A percentile compares a stretch with the other conserved stretches of the same genome.
phyloP scores from a whole-genome alignment of 2,113 vertebrate genomes.

The Campylomormyrus numenius region DNA sequence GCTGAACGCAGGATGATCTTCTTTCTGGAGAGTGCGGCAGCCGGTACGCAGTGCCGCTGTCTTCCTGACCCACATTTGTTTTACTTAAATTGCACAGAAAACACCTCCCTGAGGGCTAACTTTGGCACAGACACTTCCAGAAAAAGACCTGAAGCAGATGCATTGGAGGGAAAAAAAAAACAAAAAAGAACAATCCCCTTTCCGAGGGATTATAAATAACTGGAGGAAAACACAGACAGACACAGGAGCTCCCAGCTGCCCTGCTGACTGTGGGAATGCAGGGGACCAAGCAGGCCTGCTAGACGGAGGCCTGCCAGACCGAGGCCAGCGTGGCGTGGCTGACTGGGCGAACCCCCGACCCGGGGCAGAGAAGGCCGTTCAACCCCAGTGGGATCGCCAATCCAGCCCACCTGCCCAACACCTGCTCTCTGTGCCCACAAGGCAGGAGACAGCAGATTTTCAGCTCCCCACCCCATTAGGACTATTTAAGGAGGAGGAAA shows the following conservation, averaged over 20 bases:
- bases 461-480: neutral
- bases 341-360: neutral
- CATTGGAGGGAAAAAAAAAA: neutral
- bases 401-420: neutral
- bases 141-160: neutral
- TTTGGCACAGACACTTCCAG: neutral
- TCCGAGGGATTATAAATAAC: neutral
- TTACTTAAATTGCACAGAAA: neutral
- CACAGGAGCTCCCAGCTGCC: neutral
- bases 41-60: neutral
- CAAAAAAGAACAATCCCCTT: neutral
- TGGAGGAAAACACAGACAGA: neutral
- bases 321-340: neutral
- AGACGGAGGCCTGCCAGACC: neutral
- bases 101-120: neutral
- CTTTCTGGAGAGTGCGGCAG: neutral
- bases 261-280: too few species aligned
- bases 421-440: neutral
- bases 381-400: neutral
- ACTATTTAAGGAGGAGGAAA: neutral
- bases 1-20: neutral
- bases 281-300: neutral
- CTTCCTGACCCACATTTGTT: neutral
- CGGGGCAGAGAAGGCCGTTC: neutral
- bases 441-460: neutral